phyloP scores from a whole-genome alignment of 1,140 invertebrate species.

The Bombus waltoni region DNA sequence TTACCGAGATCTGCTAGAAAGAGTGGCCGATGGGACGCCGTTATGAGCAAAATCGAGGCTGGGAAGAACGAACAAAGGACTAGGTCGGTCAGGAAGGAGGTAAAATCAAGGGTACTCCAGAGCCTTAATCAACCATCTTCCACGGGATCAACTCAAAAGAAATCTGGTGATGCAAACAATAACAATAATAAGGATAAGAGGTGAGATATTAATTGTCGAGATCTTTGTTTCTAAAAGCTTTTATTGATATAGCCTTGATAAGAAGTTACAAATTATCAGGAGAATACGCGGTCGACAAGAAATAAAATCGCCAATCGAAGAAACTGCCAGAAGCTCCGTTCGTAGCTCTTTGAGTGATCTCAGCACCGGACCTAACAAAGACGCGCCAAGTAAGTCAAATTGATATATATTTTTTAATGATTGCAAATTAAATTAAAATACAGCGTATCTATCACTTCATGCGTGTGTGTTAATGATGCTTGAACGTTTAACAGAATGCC shows the following conservation, averaged over 20 bases:
- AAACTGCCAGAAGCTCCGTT: conserved; percentile 81
- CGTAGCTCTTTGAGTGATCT: conserved; percentile 82
- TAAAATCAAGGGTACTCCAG: conserved; percentile 89
- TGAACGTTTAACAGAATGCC: neutral
- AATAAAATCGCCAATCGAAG: conserved; percentile 77
- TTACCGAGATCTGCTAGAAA: conserved; percentile 78
- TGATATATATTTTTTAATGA: conserved; percentile 16
- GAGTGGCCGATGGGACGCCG: conserved; percentile 88
- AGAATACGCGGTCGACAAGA: conserved; percentile 76
- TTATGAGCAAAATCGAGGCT: conserved; percentile 91
- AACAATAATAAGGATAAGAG: conserved; percentile 79
- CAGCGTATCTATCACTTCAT: neutral
- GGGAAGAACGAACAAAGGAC: conserved; percentile 87
- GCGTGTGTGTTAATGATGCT: neutral
- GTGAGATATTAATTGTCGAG: conserved; percentile 50
- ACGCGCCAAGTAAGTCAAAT: conserved; percentile 77
- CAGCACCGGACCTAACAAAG: conserved; percentile 79
- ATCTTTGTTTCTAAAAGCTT: neutral
- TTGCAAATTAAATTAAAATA: conserved; percentile 12
- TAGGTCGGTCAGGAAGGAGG: conserved; percentile 88
- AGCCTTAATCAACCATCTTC: conserved; percentile 68
- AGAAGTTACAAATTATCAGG: conserved; percentile 65
- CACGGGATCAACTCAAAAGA: conserved; percentile 67
- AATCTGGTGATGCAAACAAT: conserved; percentile 74
- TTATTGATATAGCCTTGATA: neutral